phyloP scores from a whole-genome alignment of 2,113 vertebrate genomes.

The Crotophaga sulcirostris region DNA sequence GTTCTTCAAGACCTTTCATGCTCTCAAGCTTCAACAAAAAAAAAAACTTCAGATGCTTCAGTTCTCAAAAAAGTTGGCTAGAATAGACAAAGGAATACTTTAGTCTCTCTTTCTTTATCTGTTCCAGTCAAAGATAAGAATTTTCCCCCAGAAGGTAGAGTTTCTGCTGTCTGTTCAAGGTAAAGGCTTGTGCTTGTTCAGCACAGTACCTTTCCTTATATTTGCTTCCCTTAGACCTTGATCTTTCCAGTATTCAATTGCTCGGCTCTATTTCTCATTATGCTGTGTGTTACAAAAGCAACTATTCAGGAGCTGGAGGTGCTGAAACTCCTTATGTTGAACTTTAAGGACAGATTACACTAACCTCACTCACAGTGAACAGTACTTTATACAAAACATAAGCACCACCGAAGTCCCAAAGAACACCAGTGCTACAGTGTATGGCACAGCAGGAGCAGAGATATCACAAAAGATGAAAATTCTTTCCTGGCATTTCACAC shows the following conservation, averaged over 20 bases:
- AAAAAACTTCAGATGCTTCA: neutral
- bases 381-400: neutral
- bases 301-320: neutral
- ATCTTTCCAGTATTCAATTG: constrained; percentile 29
- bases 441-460: neutral
- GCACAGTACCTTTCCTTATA: neutral
- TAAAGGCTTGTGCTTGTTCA: neutral
- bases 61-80: neutral
- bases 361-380: neutral
- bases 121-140: neutral
- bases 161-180: neutral
- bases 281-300: neutral
- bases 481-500: neutral
- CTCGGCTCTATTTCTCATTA: constrained; percentile 11
- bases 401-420: fast-evolving
- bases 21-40: neutral
- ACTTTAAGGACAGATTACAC: neutral
- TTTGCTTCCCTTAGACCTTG: constrained; percentile 49
- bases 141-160: neutral
- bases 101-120: neutral
- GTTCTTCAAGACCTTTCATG: neutral
- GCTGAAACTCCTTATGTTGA: neutral
- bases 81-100: neutral
- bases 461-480: neutral
- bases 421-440: neutral